Evolutionary conservation across 2,113 vertebrate species (phyloP), one percentile per base, ranked within the genome.

Genomic region (Alligator mississippiensis): DNA sequence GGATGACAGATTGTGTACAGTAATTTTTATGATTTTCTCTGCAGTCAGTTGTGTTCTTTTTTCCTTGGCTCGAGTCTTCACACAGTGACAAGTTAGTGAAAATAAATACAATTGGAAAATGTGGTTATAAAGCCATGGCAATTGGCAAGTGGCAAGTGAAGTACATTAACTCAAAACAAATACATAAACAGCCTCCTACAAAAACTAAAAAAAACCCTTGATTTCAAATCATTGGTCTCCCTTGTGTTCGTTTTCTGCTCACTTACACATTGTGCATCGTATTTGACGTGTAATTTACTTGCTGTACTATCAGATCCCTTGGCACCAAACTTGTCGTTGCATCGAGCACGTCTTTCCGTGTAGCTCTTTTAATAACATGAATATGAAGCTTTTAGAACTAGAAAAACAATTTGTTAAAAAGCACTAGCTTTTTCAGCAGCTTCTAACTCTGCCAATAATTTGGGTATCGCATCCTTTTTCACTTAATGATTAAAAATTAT

Each of bases 161-260:
- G 3, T 14, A 21, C 70, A 24, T 24, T 11, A 74, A 38, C 38
- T 47, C 47, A 47, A 47, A 47, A 47, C 47, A 47, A 47, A 47
- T 47, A 9, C 47, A 47, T 47, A 47, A 47, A 47, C 47, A 47
- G 47, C 47, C 47, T 47, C 47, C 19, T 57, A 6, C 57, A 84
- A 76, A 17, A 1, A 18, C n/a, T 60, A 62, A 54, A 5, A 3
- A 7, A 64, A 82, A 13, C n/a, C 81, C 27, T 62, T 63, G 13
- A 82, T 84, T 84, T 88, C n/a, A 2, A 54, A 4, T 80, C 62
- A 18, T 11, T 18, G n/a, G 12, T 82, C 63, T 68, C 25, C 58
- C 22, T 90, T 93, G 86, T 78, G 16, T 82, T 38, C 70, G 87
- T 72, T n/a, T 55, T 4, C 14, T 47, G 16, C 88, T 24, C 70